These are phyloP conservation scores for Caenorhabditis uteleia DNA, from an alignment of 2,888 invertebrate species.

Conservation along the genomic window DNA sequence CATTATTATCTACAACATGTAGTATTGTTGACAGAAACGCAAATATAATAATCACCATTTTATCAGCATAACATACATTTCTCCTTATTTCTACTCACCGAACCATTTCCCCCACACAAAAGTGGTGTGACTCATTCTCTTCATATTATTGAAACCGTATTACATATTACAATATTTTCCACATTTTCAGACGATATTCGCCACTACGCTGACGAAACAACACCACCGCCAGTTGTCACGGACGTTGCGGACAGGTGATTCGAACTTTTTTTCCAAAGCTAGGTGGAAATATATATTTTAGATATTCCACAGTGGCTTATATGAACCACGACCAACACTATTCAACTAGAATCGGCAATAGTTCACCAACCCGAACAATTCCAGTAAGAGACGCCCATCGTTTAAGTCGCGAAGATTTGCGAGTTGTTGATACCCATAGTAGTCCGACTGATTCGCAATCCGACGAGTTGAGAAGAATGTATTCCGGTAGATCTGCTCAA, in stretches of 20 bases:
- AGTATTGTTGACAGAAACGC: no score
- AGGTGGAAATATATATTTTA: not conserved
- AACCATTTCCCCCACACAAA: no score
- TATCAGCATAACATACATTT: no score
- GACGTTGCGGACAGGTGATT: constrained; percentile 28
- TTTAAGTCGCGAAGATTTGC: constrained; percentile 32
- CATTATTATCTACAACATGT: no score
- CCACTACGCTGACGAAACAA: constrained; percentile 42
- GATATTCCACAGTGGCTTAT: constrained; percentile 36
- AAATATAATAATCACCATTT: no score
- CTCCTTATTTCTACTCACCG: no score
- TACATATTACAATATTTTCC: not conserved
- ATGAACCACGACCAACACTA: constrained; percentile 29
- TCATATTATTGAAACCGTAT: not conserved
- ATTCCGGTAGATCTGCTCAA: constrained; percentile 31
- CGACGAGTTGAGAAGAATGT: constrained; percentile 35
- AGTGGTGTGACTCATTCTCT: no score
- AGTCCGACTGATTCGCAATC: constrained; percentile 32
- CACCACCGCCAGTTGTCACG: constrained; percentile 35
- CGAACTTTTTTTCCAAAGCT: constrained; percentile 1
- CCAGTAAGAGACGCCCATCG: constrained; percentile 25
- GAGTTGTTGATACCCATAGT: constrained; percentile 27
- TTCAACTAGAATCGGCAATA: constrained; percentile 12
- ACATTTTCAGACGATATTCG: constrained; percentile 35
- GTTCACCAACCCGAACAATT: constrained; percentile 12